These are phyloP conservation scores for Osmerus eperlanus DNA, from an alignment of 2,113 vertebrate species.

Conservation along the genomic window DNA sequence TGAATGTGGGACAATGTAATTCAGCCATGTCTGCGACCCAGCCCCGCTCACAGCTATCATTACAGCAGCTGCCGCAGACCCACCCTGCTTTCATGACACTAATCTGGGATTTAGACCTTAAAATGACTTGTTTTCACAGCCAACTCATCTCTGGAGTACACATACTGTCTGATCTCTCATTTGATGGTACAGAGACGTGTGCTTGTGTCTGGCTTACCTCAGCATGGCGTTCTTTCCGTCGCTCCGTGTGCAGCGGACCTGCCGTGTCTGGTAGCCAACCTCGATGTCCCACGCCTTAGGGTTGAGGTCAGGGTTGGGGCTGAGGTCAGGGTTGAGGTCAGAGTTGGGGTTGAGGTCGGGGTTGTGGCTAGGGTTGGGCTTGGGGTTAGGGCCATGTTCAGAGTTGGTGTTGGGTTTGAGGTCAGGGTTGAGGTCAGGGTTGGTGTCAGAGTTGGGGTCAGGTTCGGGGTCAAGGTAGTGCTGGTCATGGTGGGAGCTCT, in stretches of 20 bases:
- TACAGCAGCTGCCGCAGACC: slow-evolving; percentile 6
- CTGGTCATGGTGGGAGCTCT: slow-evolving; percentile 45
- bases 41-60: too few species aligned
- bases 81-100: slow-evolving; percentile 25
- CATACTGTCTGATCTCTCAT: not conserved
- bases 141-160: slow-evolving; percentile 20
- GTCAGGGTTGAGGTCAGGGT: slow-evolving; percentile 48
- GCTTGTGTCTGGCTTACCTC: slow-evolving; percentile 76
- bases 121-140: slow-evolving; percentile 24
- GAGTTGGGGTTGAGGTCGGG: not conserved
- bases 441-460: not conserved
- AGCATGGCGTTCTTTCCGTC: slow-evolving; percentile 80
- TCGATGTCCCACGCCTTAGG: slow-evolving; percentile 71
- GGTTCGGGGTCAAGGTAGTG: slow-evolving; percentile 34
- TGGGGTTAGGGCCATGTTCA: too few species aligned
- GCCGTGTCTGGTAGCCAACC: slow-evolving; percentile 86
- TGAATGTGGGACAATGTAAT: too few species aligned
- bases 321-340: not conserved
- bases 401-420: too few species aligned
- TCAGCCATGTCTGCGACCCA: too few species aligned
- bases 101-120: slow-evolving; percentile 32
- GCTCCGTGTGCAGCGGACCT: slow-evolving; percentile 82
- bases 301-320: slow-evolving; percentile 44
- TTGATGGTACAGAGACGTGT: slow-evolving; percentile 6
- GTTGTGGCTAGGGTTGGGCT: slow-evolving; percentile 18